phyloP scores from a whole-genome alignment of 2,888 invertebrate species.

The Kryphioiulus occultus region DNA sequence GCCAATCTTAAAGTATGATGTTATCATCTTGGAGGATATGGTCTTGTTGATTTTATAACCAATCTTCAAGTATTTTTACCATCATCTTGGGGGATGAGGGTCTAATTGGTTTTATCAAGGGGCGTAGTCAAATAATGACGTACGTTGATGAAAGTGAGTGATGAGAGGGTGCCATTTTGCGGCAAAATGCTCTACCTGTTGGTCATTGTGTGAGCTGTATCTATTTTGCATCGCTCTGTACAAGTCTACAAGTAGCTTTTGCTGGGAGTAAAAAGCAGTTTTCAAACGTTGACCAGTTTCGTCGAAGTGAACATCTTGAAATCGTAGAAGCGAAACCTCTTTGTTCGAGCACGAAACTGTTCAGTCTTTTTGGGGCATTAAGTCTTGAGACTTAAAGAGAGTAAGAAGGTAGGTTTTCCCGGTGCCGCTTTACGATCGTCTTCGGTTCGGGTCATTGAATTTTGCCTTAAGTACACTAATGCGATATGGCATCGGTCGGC shows the following conservation, averaged over 20 bases:
- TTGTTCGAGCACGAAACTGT: not conserved
- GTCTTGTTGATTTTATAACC: too few relatives aligned
- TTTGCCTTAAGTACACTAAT: constrained; percentile 38
- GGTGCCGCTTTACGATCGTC: constrained; percentile 1
- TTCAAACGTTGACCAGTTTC: not conserved
- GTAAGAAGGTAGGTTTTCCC: not conserved
- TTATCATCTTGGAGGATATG: too few relatives aligned
- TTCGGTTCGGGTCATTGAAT: not conserved
- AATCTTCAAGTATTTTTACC: too few relatives aligned
- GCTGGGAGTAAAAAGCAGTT: not conserved
- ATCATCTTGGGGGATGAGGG: too few relatives aligned
- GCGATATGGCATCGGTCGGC: constrained; percentile 39
- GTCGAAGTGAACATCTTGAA: not conserved
- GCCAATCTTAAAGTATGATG: too few relatives aligned
- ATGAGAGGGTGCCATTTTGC: too few relatives aligned
- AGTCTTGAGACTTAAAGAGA: not conserved
- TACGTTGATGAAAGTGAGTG: too few relatives aligned
- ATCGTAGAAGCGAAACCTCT: not conserved
- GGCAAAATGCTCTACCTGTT: too few relatives aligned
- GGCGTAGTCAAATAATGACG: too few relatives aligned
- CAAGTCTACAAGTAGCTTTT: not conserved
- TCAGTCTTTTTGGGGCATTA: constrained; percentile 13
- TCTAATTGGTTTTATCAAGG: too few relatives aligned
- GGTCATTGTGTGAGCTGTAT: too few relatives aligned
- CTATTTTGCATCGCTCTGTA: too few relatives aligned